Percentiles rank a stretch among this genome's conserved stretches.
Conservation (phyloP, 2,888 invertebrate genomes). For the Acanthoscelides obtectus region DNA sequence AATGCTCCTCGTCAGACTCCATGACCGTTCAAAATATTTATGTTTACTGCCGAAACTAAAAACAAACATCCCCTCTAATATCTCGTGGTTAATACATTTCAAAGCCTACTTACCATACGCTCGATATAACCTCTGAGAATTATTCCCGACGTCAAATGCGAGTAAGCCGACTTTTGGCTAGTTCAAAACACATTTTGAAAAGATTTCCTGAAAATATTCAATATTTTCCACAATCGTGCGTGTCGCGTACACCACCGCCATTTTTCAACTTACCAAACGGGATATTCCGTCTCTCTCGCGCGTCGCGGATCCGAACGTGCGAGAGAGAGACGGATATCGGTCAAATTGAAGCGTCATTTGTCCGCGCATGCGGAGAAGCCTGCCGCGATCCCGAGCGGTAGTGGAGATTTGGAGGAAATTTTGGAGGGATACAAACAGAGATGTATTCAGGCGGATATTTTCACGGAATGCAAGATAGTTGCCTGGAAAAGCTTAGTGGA, state of each 20-base stretch:
- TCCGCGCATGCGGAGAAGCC: not conserved
- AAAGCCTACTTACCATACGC: not conserved
- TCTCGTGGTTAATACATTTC: not conserved
- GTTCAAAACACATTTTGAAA: not conserved
- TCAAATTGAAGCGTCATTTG: not conserved
- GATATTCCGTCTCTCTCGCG: not conserved
- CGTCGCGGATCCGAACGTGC: not conserved
- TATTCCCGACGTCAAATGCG: not conserved
- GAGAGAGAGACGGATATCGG: not conserved
- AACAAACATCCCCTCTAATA: not conserved
- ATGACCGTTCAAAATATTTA: conserved; percentile 7
- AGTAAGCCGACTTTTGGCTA: not conserved
- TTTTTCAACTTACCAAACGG: not conserved
- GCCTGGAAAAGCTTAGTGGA: not conserved
- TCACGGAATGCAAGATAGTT: not conserved
- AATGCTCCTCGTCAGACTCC: conserved; percentile 20
- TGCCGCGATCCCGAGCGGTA: not conserved
- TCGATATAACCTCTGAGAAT: not conserved
- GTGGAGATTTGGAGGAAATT: not conserved
- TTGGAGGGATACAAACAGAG: not conserved
- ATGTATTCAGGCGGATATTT: not conserved
- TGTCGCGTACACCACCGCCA: not conserved
- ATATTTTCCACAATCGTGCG: not conserved
- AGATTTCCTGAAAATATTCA: not conserved
- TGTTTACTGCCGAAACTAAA: not conserved